Evolutionary conservation across 1,140 invertebrate species (phyloP).

Genomic region (Nylanderia fulva): DNA sequence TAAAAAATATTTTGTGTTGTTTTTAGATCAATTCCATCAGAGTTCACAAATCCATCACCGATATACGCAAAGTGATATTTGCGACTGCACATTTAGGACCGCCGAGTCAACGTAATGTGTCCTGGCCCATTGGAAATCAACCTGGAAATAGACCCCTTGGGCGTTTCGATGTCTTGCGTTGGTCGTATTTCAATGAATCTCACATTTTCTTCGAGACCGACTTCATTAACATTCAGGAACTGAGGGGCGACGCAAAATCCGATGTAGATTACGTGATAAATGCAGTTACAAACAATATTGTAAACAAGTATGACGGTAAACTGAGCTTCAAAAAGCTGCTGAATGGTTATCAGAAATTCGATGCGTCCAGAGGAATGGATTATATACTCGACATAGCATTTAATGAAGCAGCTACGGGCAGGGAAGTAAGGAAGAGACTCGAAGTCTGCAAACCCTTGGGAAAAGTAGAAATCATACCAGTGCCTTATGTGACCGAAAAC

Average conservation of each 20-base stretch:
- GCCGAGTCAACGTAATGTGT: conserved; percentile 84
- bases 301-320: conserved; percentile 86
- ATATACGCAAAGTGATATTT: conserved; percentile 83
- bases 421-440: conserved; percentile 85
- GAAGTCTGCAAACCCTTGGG: conserved; percentile 93
- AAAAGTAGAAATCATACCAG: conserved; percentile 93
- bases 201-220: conserved; percentile 92
- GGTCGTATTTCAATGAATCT: conserved; percentile 94
- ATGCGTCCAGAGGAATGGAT: conserved; percentile 95
- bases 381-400: conserved; percentile 93
- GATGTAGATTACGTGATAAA: conserved; percentile 90
- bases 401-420: conserved; percentile 80
- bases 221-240: conserved; percentile 87
- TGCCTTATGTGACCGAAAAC: conserved; percentile 97
- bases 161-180: conserved; percentile 94
- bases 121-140: conserved; percentile 94
- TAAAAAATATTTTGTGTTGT: background rate
- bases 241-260: conserved; percentile 87
- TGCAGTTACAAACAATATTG: conserved; percentile 86
- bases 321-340: conserved; percentile 88
- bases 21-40: conserved; percentile 85
- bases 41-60: conserved; percentile 85
- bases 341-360: conserved; percentile 94
- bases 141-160: conserved; percentile 89
- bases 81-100: conserved; percentile 83